These are phyloP conservation scores for Drosophila acutilabella DNA, from an alignment of 2,888 invertebrate species.

Conservation along the genomic window DNA sequence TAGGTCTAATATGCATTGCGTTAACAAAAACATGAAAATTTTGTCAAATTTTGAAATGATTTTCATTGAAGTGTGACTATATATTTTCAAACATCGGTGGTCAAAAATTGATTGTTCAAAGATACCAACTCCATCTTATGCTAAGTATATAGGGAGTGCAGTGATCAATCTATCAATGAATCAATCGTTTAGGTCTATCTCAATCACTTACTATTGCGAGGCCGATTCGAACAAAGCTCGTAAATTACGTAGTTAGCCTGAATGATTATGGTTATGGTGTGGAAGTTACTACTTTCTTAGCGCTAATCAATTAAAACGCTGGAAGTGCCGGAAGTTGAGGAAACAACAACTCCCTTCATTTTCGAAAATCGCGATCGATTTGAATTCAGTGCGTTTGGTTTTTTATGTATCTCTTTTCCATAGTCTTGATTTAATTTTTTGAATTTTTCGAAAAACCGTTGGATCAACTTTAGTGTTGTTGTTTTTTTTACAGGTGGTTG, in stretches of 20 bases:
- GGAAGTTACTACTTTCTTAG: slow-evolving; percentile 48
- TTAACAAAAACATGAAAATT: slow-evolving; percentile 15
- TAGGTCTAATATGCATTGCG: slow-evolving; percentile 32
- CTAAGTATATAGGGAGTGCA: slow-evolving; percentile 45
- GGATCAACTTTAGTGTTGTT: slow-evolving; percentile 44
- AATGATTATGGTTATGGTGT: slow-evolving; percentile 37
- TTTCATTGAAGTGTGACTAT: neutral
- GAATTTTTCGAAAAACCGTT: slow-evolving; percentile 54
- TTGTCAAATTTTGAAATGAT: neutral
- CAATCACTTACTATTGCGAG: slow-evolving; percentile 14
- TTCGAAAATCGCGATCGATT: slow-evolving; percentile 73
- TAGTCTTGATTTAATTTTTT: slow-evolving; percentile 20
- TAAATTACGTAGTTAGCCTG: slow-evolving; percentile 37
- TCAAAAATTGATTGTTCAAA: slow-evolving; percentile 8
- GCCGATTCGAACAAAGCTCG: slow-evolving; percentile 35
- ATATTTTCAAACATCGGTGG: slow-evolving; percentile 8
- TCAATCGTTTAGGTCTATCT: slow-evolving; percentile 23
- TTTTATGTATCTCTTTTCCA: slow-evolving; percentile 7
- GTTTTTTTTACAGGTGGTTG: slow-evolving; percentile 71
- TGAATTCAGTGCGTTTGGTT: slow-evolving; percentile 75
- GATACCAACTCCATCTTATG: slow-evolving; percentile 2
- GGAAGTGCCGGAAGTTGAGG: slow-evolving; percentile 50
- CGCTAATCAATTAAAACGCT: slow-evolving; percentile 43
- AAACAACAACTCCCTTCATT: slow-evolving; percentile 31
- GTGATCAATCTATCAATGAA: slow-evolving; percentile 65